These are phyloP conservation scores for Bettongia penicillata DNA, from an alignment of 2,113 vertebrate genomes.

Conservation along the genomic window DNA sequence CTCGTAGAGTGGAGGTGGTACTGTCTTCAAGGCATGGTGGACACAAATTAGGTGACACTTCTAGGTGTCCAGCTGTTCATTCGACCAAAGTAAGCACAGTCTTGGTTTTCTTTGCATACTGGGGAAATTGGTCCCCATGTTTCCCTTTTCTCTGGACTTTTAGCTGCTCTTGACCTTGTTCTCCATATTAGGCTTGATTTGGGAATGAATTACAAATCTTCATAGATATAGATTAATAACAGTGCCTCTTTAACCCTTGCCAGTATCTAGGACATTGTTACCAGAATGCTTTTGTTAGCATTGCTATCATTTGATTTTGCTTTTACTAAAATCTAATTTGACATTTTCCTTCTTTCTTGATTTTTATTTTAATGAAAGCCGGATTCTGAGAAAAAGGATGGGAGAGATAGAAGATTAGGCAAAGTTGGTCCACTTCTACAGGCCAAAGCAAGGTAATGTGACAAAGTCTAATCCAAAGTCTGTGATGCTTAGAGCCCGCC, in stretches of 20 bases:
- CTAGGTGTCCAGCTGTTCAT: conserved; percentile 61
- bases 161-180: background rate
- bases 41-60: conserved; percentile 61
- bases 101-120: background rate
- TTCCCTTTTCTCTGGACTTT: conserved; percentile 36
- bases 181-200: background rate
- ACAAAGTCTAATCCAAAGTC: background rate
- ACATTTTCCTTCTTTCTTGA: conserved; percentile 54
- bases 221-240: background rate
- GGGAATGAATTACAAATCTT: background rate
- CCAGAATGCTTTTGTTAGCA: background rate
- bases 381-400: conserved; percentile 69
- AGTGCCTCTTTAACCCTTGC: background rate
- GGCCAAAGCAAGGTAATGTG: conserved; percentile 76
- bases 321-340: background rate
- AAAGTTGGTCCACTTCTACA: conserved; percentile 68
- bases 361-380: conserved; percentile 62
- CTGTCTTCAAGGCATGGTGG: conserved; percentile 64
- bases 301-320: background rate
- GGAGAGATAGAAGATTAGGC: conserved; percentile 68
- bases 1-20: background rate
- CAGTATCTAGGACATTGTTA: background rate
- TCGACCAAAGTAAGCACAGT: conserved; percentile 70
- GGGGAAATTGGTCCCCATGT: conserved; percentile 2
- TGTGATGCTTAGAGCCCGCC: background rate